Conservation (phyloP, 2,113 vertebrate genomes). For the Pelecanoides urinatrix region DNA sequence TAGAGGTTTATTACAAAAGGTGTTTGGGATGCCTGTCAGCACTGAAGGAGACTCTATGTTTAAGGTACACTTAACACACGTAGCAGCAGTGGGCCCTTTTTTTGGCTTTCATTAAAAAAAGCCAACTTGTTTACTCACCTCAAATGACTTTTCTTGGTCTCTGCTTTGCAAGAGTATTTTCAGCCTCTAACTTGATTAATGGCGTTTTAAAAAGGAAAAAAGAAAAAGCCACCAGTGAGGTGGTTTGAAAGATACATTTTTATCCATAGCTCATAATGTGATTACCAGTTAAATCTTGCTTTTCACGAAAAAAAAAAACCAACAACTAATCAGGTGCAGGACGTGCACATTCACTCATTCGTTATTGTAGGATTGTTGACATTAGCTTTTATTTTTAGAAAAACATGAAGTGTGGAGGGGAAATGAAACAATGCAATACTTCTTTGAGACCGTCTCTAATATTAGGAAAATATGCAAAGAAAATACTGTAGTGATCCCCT, state of each 20-base stretch:
- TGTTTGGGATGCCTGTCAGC: constrained; percentile 30
- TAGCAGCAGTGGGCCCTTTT: background rate
- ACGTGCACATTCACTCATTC: background rate
- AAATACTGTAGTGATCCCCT: background rate
- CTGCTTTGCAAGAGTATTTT: background rate
- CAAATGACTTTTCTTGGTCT: background rate
- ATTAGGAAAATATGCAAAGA: background rate
- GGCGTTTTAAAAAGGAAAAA: background rate
- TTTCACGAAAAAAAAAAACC: background rate
- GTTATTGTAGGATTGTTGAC: background rate
- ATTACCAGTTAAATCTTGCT: background rate
- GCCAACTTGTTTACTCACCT: constrained; percentile 44
- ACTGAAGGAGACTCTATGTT: constrained; percentile 11
- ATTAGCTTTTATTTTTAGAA: constrained; percentile 2
- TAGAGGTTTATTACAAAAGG: constrained; percentile 33
- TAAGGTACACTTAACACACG: background rate
- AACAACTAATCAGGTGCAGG: background rate
- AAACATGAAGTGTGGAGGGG: background rate
- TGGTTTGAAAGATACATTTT: background rate
- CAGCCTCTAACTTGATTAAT: background rate
- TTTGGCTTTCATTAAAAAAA: background rate
- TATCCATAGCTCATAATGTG: background rate
- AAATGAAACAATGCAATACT: background rate
- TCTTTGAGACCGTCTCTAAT: background rate
- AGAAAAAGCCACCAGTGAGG: background rate